A percentile compares a stretch with the other conserved stretches of the same genome.
These are phyloP conservation scores for Tyrophagus putrescentiae DNA, from an alignment of 1,140 invertebrate genomes.

Conservation along the genomic window DNA sequence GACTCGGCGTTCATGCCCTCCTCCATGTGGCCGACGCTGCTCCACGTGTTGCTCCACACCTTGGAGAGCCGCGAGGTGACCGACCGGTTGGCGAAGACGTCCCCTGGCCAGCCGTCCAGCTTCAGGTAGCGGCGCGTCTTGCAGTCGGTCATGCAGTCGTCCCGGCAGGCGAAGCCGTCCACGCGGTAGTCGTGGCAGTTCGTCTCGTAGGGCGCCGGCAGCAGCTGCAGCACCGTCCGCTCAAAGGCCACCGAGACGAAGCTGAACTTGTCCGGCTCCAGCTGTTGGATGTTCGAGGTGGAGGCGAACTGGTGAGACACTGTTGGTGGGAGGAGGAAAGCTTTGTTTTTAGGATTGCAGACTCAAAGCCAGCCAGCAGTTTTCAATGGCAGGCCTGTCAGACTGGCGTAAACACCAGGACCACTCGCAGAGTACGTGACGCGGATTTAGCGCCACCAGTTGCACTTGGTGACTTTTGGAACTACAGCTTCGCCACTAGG, in stretches of 20 bases:
- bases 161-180: background rate
- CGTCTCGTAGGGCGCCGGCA: conserved; percentile 3
- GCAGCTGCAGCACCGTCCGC: background rate
- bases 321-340: background rate
- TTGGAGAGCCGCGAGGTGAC: background rate
- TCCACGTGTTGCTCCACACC: background rate
- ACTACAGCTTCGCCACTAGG: too few species aligned
- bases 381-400: too few species aligned
- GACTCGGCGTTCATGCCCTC: background rate
- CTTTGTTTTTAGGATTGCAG: too few species aligned
- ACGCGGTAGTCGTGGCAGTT: conserved; percentile 8
- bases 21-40: background rate
- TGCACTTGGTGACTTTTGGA: background rate
- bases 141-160: conserved; percentile 7
- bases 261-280: conserved; percentile 1
- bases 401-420: too few species aligned
- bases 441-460: too few species aligned
- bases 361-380: too few species aligned
- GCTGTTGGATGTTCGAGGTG: conserved; percentile 1
- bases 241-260: conserved; percentile 6
- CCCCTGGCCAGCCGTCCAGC: conserved; percentile 3
- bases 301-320: conserved; percentile 6
- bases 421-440: too few species aligned
- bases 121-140: background rate
- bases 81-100: background rate